These are phyloP conservation scores for Ariolimax columbianus DNA, from an alignment of 2,888 invertebrate species.

Conservation along the genomic window DNA sequence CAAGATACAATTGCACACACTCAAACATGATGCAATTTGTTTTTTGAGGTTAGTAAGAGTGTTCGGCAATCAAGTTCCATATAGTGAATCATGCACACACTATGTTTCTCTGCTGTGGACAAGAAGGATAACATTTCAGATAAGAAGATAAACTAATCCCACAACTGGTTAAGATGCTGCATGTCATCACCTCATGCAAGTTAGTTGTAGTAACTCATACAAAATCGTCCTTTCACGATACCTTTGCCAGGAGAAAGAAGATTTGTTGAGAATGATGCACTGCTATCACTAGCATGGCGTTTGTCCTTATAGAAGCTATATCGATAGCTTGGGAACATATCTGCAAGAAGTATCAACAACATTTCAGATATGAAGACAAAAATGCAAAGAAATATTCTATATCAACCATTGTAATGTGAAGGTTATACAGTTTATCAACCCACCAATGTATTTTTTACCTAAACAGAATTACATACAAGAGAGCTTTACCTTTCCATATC, in stretches of 20 bases:
- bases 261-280: conserved; percentile 56
- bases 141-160: background rate
- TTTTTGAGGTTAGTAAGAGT: background rate
- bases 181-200: conserved; percentile 7
- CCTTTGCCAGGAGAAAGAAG: conserved; percentile 41
- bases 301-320: conserved; percentile 72
- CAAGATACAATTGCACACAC: background rate
- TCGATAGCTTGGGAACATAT: conserved; percentile 52
- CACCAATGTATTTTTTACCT: background rate
- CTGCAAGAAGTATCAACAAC: conserved; percentile 44
- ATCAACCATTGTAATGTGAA: background rate
- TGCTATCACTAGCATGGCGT: conserved; percentile 73
- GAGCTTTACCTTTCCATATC: background rate
- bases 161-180: background rate
- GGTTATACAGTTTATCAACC: background rate
- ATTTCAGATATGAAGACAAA: background rate
- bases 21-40: background rate
- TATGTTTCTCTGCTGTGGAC: background rate
- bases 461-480: conserved; percentile 3
- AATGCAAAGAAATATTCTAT: background rate
- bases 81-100: background rate
- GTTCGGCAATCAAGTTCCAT: background rate
- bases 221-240: conserved; percentile 4
- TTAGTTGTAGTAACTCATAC: conserved; percentile 23
- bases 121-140: background rate